Conservation (phyloP, 2,888 invertebrate genomes). For the Leptopilina drosophilae region DNA sequence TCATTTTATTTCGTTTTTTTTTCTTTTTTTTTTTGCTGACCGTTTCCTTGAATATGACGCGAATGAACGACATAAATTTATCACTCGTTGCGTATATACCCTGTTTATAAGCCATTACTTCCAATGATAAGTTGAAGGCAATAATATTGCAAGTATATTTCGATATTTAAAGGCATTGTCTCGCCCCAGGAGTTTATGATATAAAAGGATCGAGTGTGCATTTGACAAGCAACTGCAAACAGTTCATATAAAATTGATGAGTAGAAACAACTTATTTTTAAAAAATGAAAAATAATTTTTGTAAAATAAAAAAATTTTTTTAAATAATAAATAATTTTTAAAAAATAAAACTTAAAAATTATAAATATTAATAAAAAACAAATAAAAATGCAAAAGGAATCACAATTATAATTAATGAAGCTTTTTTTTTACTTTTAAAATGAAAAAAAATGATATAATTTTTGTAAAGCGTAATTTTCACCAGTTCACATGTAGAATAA, state of each 20-base stretch:
- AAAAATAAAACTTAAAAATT: too few relatives aligned
- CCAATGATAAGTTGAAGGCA: constrained; percentile 16
- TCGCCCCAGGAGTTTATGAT: background rate
- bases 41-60: constrained; percentile 26
- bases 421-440: too few relatives aligned
- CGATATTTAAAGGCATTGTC: constrained; percentile 29
- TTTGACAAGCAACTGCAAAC: background rate
- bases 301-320: too few relatives aligned
- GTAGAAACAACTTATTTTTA: background rate
- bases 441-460: too few relatives aligned
- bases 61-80: constrained; percentile 22
- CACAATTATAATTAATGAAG: too few relatives aligned
- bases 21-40: background rate
- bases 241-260: background rate
- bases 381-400: too few relatives aligned
- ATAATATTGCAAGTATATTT: constrained; percentile 19
- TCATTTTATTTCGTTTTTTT: background rate
- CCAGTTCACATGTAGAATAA: too few relatives aligned
- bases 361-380: too few relatives aligned
- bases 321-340: too few relatives aligned
- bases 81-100: constrained; percentile 30
- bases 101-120: constrained; percentile 40
- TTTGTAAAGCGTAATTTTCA: too few relatives aligned
- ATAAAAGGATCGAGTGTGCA: background rate
- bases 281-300: background rate